Evolutionary conservation across 2,113 vertebrate genomes (phyloP).

Genomic region (Misgurnus mizolepis): DNA sequence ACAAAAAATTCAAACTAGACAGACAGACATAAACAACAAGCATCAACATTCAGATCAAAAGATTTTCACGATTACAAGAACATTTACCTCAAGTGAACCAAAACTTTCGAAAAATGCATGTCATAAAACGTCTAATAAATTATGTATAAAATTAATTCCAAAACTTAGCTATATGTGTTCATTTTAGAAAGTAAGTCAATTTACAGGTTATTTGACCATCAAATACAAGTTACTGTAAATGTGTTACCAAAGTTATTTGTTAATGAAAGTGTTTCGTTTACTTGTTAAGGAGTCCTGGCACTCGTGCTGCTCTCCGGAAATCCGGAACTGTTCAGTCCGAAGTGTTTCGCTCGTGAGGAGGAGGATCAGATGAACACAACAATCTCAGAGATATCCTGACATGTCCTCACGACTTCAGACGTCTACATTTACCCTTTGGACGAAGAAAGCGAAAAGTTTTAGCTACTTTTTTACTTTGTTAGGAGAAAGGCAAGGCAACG

Average conservation of each 20-base stretch:
- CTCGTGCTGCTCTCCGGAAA: not conserved
- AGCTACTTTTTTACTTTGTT: not conserved
- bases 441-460: too few species aligned
- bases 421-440: not conserved
- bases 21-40: too few species aligned
- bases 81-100: too few species aligned
- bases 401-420: not conserved
- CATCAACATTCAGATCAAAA: too few species aligned
- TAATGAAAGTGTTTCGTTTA: not conserved
- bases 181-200: too few species aligned
- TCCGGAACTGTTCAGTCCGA: conserved; percentile 3
- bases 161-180: too few species aligned
- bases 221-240: not conserved
- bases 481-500: not conserved
- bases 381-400: not conserved
- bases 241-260: not conserved
- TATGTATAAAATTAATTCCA: too few species aligned
- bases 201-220: not conserved
- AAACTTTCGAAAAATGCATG: too few species aligned
- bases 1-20: too few species aligned
- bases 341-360: not conserved
- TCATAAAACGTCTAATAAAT: too few species aligned
- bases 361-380: conserved; percentile 1
- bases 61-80: too few species aligned
- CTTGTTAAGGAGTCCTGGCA: not conserved